Conservation (phyloP, 2,113 vertebrate genomes). For the Octodon degus region DNA sequence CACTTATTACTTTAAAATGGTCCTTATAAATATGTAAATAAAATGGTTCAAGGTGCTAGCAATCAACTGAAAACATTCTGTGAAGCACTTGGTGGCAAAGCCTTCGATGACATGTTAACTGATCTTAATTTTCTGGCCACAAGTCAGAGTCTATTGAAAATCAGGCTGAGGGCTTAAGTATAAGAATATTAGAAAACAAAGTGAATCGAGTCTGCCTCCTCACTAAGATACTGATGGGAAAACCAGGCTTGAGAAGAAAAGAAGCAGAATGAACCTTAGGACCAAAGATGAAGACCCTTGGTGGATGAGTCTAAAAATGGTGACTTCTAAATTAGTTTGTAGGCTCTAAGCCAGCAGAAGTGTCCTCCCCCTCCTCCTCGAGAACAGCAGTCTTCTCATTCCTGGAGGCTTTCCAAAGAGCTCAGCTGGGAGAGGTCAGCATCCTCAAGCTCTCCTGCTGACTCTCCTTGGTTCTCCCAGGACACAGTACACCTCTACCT, state of each 20-base stretch:
- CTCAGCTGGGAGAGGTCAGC: neutral
- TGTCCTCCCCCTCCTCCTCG: neutral
- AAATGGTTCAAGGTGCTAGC: neutral
- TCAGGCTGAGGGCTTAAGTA: neutral
- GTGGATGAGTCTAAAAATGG: neutral
- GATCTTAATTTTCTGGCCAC: neutral
- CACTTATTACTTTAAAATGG: neutral
- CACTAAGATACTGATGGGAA: neutral
- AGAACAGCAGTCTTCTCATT: neutral
- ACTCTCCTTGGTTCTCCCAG: neutral
- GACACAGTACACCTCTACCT: neutral
- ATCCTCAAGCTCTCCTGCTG: neutral
- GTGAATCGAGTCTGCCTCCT: neutral
- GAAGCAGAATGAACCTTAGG: neutral
- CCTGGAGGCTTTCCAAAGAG: neutral
- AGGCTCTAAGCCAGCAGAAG: neutral
- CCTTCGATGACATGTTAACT: neutral
- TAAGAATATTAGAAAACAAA: neutral
- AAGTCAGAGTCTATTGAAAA: constrained; percentile 6
- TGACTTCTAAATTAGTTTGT: neutral
- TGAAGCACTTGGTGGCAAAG: neutral
- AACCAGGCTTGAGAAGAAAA: neutral
- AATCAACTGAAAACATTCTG: neutral
- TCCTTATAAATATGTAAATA: neutral
- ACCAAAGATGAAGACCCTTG: neutral